Conservation (phyloP, 2,113 vertebrate species). For the Mustela lutreola region DNA sequence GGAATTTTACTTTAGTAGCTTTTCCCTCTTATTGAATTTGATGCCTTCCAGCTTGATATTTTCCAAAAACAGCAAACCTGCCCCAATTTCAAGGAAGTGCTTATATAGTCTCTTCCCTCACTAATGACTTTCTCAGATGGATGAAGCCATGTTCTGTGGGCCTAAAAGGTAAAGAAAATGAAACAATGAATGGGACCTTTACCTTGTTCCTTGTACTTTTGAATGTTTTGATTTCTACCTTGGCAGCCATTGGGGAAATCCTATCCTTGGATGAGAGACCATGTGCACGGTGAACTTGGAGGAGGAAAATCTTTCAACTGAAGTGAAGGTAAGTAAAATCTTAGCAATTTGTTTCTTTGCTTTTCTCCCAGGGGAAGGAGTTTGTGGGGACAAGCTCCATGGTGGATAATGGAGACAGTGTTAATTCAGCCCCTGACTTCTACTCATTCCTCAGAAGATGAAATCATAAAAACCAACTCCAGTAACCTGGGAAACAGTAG, state of each 20-base stretch:
- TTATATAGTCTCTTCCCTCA: slow-evolving; percentile 70
- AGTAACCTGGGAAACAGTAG: slow-evolving; percentile 67
- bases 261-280: slow-evolving; percentile 73
- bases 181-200: slow-evolving; percentile 78
- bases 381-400: neutral
- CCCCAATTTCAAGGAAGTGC: slow-evolving; percentile 83
- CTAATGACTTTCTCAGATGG: slow-evolving; percentile 89
- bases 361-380: neutral
- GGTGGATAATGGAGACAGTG: neutral
- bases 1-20: slow-evolving; percentile 68
- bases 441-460: slow-evolving; percentile 65
- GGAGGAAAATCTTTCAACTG: slow-evolving; percentile 65
- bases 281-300: slow-evolving; percentile 36
- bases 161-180: slow-evolving; percentile 78
- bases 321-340: slow-evolving; percentile 74
- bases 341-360: neutral
- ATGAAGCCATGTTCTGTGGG: slow-evolving; percentile 78
- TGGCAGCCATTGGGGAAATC: slow-evolving; percentile 84
- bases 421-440: neutral
- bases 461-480: neutral
- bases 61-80: slow-evolving; percentile 89
- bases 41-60: slow-evolving; percentile 78
- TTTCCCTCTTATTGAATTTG: slow-evolving; percentile 81
- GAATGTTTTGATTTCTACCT: slow-evolving; percentile 84
- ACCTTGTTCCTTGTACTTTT: slow-evolving; percentile 77